phyloP scores from a whole-genome alignment of 2,797 vertebrate species.

The Paguma larvata region DNA sequence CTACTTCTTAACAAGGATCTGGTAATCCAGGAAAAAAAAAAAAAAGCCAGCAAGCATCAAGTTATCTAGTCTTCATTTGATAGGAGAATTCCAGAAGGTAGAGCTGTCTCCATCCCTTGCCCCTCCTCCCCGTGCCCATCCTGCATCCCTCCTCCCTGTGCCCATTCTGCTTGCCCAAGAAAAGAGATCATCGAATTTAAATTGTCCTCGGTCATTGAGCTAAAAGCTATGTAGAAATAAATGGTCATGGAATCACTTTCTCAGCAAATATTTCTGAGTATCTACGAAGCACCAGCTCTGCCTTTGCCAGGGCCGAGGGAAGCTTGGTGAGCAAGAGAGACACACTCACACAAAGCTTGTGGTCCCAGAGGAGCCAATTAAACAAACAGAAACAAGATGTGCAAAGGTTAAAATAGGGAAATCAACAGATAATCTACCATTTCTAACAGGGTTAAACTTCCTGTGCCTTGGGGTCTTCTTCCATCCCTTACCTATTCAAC shows the following conservation, averaged over 20 bases:
- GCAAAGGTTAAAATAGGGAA: background rate
- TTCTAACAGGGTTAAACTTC: background rate
- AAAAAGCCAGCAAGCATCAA: background rate
- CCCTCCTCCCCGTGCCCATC: background rate
- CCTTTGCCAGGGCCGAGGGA: background rate
- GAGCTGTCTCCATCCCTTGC: background rate
- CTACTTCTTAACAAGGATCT: background rate
- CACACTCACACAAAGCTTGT: background rate
- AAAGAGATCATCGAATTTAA: background rate
- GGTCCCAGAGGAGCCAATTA: background rate
- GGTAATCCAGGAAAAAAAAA: fast-evolving
- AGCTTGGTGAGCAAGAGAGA: fast-evolving
- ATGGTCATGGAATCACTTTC: background rate
- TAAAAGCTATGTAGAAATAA: background rate
- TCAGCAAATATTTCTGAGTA: background rate
- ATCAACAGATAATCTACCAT: background rate
- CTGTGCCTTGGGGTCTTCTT: background rate
- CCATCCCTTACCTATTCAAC: background rate
- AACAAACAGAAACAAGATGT: background rate
- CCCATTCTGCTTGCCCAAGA: background rate
- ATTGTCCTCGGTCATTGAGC: background rate
- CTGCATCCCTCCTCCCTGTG: background rate
- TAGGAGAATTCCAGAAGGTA: background rate
- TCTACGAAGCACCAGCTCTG: background rate
- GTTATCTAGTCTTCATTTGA: background rate